Percentiles rank a stretch among this genome's conserved stretches.
phyloP scores from a whole-genome alignment of 2,888 invertebrate species.

The Trachelus stipa region DNA sequence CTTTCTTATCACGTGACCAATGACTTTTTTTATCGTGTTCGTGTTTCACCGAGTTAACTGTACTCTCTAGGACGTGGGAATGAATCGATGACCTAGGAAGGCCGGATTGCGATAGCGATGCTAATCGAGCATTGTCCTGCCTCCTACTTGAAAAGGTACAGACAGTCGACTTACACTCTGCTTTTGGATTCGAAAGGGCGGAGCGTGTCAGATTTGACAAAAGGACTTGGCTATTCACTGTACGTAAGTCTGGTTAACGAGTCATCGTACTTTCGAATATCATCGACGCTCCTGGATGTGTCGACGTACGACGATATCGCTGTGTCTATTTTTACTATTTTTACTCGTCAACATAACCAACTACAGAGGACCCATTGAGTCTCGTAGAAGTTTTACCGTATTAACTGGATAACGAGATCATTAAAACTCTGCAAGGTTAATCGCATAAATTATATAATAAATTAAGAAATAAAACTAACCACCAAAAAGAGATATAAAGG shows the following conservation, averaged over 20 bases:
- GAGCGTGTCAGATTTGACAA: background rate
- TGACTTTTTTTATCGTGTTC: background rate
- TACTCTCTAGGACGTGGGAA: background rate
- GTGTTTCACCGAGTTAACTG: background rate
- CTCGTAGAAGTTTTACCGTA: background rate
- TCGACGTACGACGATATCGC: background rate
- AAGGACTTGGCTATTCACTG: background rate
- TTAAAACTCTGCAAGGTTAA: background rate
- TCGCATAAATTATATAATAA: background rate
- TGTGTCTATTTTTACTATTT: background rate
- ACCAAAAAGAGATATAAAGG: background rate
- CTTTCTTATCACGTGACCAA: background rate
- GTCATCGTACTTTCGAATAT: background rate
- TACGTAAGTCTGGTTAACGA: background rate
- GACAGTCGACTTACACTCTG: background rate
- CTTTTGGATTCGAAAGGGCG: background rate
- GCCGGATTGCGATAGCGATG: constrained; percentile 20
- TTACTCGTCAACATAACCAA: background rate
- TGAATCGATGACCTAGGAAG: constrained; percentile 20
- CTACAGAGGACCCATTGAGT: background rate
- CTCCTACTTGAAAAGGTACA: constrained; percentile 17
- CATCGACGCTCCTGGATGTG: background rate
- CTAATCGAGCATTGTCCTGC: constrained; percentile 21
- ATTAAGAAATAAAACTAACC: background rate
- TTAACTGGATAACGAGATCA: background rate